Percentiles rank a stretch among this genome's conserved stretches.
These are phyloP conservation scores for Chloroceryle inda DNA, from an alignment of 2,797 vertebrate species.

Conservation along the genomic window DNA sequence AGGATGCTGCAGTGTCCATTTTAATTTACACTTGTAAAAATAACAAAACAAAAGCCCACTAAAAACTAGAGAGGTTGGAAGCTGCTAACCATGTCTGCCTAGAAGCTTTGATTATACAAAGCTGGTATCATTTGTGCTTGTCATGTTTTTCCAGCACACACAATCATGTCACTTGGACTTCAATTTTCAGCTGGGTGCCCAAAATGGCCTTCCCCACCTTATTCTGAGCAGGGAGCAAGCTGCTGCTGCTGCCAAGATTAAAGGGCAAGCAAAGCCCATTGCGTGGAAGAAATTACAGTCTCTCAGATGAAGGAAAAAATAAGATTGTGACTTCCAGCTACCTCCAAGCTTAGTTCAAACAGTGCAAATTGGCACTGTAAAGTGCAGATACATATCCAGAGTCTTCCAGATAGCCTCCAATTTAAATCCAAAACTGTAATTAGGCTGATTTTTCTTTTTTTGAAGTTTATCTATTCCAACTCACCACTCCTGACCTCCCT, in stretches of 20 bases:
- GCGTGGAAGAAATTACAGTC: background rate
- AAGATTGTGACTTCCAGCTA: background rate
- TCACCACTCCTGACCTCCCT: rapidly evolving
- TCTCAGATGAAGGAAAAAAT: background rate
- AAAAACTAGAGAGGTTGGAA: background rate
- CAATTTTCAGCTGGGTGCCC: background rate
- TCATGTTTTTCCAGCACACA: background rate
- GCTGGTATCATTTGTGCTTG: background rate
- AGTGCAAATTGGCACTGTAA: background rate
- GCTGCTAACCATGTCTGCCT: background rate
- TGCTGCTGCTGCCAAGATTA: background rate
- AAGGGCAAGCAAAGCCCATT: background rate
- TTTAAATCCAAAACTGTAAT: background rate
- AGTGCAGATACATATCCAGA: background rate
- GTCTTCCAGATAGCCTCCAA: background rate
- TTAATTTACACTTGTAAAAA: background rate
- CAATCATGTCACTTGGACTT: background rate
- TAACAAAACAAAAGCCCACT: background rate
- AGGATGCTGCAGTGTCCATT: background rate
- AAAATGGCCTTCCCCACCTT: background rate
- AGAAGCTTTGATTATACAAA: background rate
- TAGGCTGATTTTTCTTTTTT: background rate
- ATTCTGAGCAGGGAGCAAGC: background rate
- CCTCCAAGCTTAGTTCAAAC: background rate
- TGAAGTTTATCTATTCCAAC: background rate